Percentiles rank a stretch among this genome's conserved stretches.
Evolutionary conservation across 2,797 vertebrate species (phyloP).

Genomic region (Phoebastria nigripes): DNA sequence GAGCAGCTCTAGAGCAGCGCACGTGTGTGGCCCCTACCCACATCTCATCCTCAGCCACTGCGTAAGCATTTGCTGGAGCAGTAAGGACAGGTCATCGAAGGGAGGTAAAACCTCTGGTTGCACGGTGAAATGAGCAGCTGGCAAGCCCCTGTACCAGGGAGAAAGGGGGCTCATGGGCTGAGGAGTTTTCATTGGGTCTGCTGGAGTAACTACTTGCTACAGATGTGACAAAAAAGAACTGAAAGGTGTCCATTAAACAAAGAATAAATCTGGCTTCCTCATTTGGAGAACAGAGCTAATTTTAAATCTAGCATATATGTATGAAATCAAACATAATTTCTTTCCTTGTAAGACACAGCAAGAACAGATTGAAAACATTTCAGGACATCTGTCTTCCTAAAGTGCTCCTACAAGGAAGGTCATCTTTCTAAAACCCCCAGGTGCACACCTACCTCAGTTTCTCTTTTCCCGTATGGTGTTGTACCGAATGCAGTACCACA

Average conservation of each 20-base stretch:
- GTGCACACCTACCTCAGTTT: not conserved
- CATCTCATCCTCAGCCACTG: too few species aligned
- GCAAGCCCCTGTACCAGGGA: not conserved
- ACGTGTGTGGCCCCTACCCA: too few species aligned
- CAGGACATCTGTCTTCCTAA: not conserved
- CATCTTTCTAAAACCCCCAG: not conserved
- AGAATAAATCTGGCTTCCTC: not conserved
- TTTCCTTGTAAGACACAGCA: not conserved
- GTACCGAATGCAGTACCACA: accelerated
- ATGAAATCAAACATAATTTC: not conserved
- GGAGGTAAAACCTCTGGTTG: not conserved
- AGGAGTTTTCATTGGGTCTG: not conserved
- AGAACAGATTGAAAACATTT: not conserved
- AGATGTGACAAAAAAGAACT: not conserved
- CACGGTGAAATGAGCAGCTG: not conserved
- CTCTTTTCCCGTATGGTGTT: not conserved
- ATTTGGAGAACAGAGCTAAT: not conserved
- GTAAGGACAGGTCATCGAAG: not conserved
- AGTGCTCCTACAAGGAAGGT: not conserved
- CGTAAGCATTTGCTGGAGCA: not conserved
- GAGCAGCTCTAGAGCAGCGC: not conserved
- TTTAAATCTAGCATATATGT: not conserved
- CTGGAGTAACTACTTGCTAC: not conserved
- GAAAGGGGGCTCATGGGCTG: not conserved
- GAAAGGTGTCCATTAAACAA: not conserved